Base-by-base conservation (phyloP, 2,797 vertebrate genomes). In the Strix occidentalis region DNA sequence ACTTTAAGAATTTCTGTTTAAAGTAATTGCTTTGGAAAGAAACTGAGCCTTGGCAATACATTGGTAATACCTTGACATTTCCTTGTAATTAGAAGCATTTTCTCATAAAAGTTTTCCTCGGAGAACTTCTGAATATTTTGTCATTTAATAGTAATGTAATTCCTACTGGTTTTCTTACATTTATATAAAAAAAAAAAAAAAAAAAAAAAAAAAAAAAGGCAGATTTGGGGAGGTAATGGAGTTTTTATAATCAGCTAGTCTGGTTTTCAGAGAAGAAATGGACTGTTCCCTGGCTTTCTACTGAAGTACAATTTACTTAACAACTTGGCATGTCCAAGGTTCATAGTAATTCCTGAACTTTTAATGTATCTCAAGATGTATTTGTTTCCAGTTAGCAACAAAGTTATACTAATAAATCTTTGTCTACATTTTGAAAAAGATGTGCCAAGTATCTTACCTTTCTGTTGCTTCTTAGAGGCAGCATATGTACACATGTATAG, bases 401-500 rank as follows among this genome's bases (percentile, higher is more conserved):
- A 90, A 61, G 16, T 88, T 89, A 78, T 60, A 56, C 39, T 95
- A 78, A 61, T 29, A 89, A 85, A 54, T 86, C 48, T 81, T 94
- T 56, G 51, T 39, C 24, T 93, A 31, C 10, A 12, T 85, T 87
- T 91, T 94, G 45, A 87, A 85, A 89, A 89, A 87, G n/a, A 20
- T 76, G 7, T 94, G 16, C 56, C 87, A 84, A 89, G 7, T 69
- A 35, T 84, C 98, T 97, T 98, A 98, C 98, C 98, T 98, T 97
- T 91, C 28, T 91, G 60, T 90, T 90, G 96, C 91, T 95, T 94
- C 65, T 90, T 48, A 53, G 54, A 92, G 54, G 86, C 82, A 84
- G 87, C 60, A 7, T 80, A 33, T 46, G 18, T 93, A 46, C 92
- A 51, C 33, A 61, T 88, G 50, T 79, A 74, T 89, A 66, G 87